phyloP scores from a whole-genome alignment of 2,888 invertebrate genomes.

The Drosophila trichaetosa region DNA sequence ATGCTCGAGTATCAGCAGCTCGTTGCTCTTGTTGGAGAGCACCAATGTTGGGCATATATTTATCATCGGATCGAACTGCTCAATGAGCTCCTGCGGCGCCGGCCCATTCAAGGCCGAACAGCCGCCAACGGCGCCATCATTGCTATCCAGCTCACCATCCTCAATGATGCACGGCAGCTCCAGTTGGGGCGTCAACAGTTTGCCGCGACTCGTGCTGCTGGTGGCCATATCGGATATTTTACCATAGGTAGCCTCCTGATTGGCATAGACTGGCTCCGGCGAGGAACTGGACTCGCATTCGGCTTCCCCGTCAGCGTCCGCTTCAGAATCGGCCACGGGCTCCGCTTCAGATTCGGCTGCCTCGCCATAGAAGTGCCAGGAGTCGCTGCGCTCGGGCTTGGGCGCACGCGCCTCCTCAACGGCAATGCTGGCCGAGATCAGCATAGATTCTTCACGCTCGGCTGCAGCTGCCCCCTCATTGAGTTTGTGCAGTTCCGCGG shows the following conservation, averaged over 20 bases:
- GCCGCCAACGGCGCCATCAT: constrained; percentile 76
- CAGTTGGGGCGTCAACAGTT: constrained; percentile 75
- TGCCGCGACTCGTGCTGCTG: constrained; percentile 71
- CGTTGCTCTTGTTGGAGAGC: constrained; percentile 86
- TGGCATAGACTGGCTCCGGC: constrained; percentile 84
- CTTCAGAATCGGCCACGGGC: not conserved
- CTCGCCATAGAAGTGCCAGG: constrained; percentile 83
- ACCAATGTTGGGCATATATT: constrained; percentile 67
- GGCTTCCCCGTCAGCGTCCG: constrained; percentile 12
- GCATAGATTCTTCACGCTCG: constrained; percentile 77
- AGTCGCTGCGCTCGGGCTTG: constrained; percentile 83
- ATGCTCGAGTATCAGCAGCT: constrained; percentile 88
- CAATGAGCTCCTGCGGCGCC: constrained; percentile 86
- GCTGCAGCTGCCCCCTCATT: constrained; percentile 67
- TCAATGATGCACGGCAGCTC: constrained; percentile 62
- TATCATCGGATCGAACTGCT: constrained; percentile 89
- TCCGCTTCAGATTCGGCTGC: constrained; percentile 53
- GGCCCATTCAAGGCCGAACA: constrained; percentile 18
- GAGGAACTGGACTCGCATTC: constrained; percentile 62
- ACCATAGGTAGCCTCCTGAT: constrained; percentile 84
- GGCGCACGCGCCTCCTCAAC: constrained; percentile 74
- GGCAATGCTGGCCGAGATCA: constrained; percentile 70
- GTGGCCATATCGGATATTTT: constrained; percentile 83
- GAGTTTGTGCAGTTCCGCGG: constrained; percentile 76
- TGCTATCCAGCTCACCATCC: constrained; percentile 56